phyloP scores from a whole-genome alignment of 1,140 invertebrate genomes.

The Chlorops oryzae region DNA sequence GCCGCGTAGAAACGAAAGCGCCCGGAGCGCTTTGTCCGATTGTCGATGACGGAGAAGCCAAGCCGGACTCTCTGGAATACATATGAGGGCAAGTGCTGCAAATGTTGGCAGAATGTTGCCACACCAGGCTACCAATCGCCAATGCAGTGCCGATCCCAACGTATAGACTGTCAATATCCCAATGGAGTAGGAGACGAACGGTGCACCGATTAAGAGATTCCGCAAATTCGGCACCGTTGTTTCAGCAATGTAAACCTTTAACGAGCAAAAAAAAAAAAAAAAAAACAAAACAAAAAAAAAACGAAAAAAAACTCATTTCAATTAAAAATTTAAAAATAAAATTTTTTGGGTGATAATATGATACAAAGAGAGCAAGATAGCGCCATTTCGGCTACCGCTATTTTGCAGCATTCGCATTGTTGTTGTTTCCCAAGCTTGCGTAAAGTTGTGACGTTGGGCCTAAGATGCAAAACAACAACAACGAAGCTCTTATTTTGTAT shows the following conservation, averaged over 20 bases:
- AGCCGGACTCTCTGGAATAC: slow-evolving; percentile 65
- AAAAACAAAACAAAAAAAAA: no score
- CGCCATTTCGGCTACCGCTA: no score
- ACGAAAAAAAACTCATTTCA: no score
- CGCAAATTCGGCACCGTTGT: slow-evolving; percentile 62
- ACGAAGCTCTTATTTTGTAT: no score
- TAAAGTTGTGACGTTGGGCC: no score
- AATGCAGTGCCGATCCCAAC: slow-evolving; percentile 57
- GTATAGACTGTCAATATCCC: slow-evolving; percentile 67
- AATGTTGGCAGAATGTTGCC: slow-evolving; percentile 56
- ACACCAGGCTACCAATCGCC: slow-evolving; percentile 60
- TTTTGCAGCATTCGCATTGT: no score
- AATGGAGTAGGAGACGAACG: slow-evolving; percentile 62
- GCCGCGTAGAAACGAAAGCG: slow-evolving; percentile 62
- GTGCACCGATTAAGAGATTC: slow-evolving; percentile 59
- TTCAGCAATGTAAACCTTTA: slow-evolving; percentile 65
- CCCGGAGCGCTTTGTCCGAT: slow-evolving; percentile 57
- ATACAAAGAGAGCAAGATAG: no score
- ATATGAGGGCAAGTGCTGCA: slow-evolving; percentile 54
- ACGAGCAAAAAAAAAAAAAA: background rate
- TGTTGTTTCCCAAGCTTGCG: no score
- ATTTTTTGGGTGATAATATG: no score
- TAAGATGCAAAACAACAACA: no score
- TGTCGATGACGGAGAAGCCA: slow-evolving; percentile 61
- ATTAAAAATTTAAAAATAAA: no score